These are phyloP conservation scores for Oxycera nigricornis DNA, from an alignment of 2,888 invertebrate species.

Conservation along the genomic window DNA sequence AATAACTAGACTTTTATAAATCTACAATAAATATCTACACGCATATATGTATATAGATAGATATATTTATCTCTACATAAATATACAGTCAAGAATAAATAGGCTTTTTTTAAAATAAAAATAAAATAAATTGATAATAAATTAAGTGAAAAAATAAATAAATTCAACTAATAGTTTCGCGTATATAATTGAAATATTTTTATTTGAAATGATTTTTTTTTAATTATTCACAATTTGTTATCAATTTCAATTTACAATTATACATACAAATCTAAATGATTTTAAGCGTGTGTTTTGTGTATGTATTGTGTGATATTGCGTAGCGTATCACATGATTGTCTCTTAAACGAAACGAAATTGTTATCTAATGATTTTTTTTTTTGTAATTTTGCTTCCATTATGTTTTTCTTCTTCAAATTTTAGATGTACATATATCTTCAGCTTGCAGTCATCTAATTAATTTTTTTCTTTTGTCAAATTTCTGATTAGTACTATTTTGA, in stretches of 20 bases:
- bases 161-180: too few relatives aligned
- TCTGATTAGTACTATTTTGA: too few relatives aligned
- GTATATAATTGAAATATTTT: neutral
- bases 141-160: neutral
- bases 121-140: neutral
- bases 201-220: neutral
- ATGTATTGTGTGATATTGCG: conserved; percentile 33
- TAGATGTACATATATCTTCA: too few relatives aligned
- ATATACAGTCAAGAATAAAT: too few relatives aligned
- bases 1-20: neutral
- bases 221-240: neutral
- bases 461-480: too few relatives aligned
- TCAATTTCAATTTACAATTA: neutral
- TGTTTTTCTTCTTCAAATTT: too few relatives aligned
- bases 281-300: conserved; percentile 25
- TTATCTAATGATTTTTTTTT: conserved; percentile 18
- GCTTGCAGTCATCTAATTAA: too few relatives aligned
- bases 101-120: neutral
- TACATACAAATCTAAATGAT: conserved; percentile 3
- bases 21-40: neutral
- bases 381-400: neutral
- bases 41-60: too few relatives aligned
- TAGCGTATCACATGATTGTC: conserved; percentile 39
- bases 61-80: too few relatives aligned
- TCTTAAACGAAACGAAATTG: conserved; percentile 41